Percentiles rank a stretch among this genome's conserved stretches.
Evolutionary conservation across 2,888 invertebrate species (phyloP).

Genomic region (Tridacna crocea): DNA sequence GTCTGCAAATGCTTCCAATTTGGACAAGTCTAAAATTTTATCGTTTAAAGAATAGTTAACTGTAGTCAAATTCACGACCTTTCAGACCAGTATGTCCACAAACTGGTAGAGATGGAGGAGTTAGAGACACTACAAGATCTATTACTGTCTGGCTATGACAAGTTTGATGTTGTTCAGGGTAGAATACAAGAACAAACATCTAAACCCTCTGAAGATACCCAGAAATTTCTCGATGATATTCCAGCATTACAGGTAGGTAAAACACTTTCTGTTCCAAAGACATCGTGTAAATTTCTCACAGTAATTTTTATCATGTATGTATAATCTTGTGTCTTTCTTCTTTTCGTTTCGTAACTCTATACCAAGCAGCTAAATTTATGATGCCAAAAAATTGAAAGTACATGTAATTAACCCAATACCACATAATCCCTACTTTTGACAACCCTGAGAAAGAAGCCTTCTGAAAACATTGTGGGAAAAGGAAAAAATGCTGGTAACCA

Average conservation of each 20-base stretch:
- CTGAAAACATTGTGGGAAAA: too few relatives aligned
- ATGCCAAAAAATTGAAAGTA: too few relatives aligned
- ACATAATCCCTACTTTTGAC: too few relatives aligned
- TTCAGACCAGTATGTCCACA: constrained; percentile 72
- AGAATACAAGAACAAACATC: constrained; percentile 62
- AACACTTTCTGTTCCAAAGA: too few relatives aligned
- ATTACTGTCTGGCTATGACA: constrained; percentile 73
- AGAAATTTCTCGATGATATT: constrained; percentile 66
- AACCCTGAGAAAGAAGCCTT: too few relatives aligned
- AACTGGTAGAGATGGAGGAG: constrained; percentile 73
- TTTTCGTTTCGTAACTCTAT: too few relatives aligned
- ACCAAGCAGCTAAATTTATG: too few relatives aligned
- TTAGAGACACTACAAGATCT: constrained; percentile 68
- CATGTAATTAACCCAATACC: too few relatives aligned
- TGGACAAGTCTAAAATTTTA: neutral
- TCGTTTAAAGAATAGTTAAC: neutral
- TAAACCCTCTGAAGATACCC: constrained; percentile 67
- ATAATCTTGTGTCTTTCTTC: neutral
- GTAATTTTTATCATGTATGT: too few relatives aligned
- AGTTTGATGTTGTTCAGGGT: constrained; percentile 64
- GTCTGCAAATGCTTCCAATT: neutral
- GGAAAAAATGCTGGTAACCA: too few relatives aligned
- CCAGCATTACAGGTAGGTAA: constrained; percentile 69
- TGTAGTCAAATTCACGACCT: neutral
- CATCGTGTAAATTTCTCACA: too few relatives aligned